Evolutionary conservation across 2,113 vertebrate genomes (phyloP).

Genomic region (Plecturocebus donacophilus): DNA sequence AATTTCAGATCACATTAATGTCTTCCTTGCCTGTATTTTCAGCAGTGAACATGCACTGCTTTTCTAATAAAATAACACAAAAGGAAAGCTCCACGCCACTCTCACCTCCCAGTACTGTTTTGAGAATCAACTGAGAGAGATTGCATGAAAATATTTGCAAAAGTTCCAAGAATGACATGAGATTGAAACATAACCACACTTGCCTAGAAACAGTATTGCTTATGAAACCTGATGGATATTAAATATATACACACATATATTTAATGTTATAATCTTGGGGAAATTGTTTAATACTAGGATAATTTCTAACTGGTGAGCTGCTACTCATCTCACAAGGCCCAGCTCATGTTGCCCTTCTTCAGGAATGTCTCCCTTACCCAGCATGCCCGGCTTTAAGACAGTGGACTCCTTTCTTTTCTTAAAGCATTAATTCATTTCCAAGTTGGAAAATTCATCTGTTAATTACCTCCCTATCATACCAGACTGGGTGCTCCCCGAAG

Average conservation of each 20-base stretch:
- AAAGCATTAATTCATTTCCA: neutral
- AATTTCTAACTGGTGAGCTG: neutral
- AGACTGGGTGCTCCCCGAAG: neutral
- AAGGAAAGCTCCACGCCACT: neutral
- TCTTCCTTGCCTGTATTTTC: neutral
- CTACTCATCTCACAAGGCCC: neutral
- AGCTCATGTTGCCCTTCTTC: neutral
- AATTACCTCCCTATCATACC: neutral
- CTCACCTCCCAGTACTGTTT: neutral
- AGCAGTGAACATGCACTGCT: accelerated
- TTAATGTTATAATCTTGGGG: neutral
- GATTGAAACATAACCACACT: neutral
- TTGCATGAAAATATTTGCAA: neutral
- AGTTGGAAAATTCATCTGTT: neutral
- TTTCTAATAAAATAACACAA: neutral
- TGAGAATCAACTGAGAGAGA: neutral
- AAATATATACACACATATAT: neutral
- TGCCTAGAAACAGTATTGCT: neutral
- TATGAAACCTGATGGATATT: neutral
- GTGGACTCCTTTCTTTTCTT: neutral
- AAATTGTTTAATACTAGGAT: accelerated
- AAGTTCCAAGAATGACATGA: neutral
- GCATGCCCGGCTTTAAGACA: neutral
- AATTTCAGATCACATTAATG: accelerated
- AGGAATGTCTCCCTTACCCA: neutral